phyloP scores from a whole-genome alignment of 2,797 vertebrate species.

The Falco cherrug region DNA sequence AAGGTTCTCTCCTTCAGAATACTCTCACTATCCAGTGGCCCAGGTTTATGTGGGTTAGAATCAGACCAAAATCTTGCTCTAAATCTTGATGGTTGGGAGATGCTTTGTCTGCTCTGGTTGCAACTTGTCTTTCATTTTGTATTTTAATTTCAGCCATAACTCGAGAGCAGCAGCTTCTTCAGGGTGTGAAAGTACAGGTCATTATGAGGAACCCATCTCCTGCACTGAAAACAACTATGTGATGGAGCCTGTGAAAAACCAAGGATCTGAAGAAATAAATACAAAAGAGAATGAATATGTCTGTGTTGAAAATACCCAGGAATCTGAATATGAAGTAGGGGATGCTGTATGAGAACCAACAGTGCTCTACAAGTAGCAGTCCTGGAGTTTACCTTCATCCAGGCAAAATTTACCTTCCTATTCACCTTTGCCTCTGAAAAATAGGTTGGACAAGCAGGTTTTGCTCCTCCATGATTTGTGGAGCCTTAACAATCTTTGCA shows the following conservation, averaged over 20 bases:
- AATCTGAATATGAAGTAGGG: conserved; percentile 31
- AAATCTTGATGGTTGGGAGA: neutral
- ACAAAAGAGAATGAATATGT: neutral
- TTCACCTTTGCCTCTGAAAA: neutral
- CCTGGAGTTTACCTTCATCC: neutral
- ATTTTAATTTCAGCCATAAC: conserved; percentile 30
- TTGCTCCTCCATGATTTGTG: neutral
- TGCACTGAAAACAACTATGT: conserved; percentile 8
- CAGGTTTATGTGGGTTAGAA: neutral
- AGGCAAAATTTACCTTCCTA: neutral
- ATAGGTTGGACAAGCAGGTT: neutral
- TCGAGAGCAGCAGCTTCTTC: neutral
- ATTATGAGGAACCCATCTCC: conserved; percentile 22
- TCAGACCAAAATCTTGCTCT: neutral
- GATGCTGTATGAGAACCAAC: neutral
- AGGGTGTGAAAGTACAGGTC: neutral
- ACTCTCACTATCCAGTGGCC: neutral
- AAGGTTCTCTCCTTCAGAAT: neutral
- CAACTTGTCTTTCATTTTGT: neutral
- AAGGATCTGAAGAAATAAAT: neutral
- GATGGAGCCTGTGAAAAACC: neutral
- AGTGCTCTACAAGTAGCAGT: neutral
- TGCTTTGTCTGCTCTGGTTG: neutral
- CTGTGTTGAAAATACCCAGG: neutral
- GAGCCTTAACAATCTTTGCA: neutral